Base-by-base conservation (phyloP, 2,797 vertebrate genomes). In the Paedocypris micromegethes region DNA sequence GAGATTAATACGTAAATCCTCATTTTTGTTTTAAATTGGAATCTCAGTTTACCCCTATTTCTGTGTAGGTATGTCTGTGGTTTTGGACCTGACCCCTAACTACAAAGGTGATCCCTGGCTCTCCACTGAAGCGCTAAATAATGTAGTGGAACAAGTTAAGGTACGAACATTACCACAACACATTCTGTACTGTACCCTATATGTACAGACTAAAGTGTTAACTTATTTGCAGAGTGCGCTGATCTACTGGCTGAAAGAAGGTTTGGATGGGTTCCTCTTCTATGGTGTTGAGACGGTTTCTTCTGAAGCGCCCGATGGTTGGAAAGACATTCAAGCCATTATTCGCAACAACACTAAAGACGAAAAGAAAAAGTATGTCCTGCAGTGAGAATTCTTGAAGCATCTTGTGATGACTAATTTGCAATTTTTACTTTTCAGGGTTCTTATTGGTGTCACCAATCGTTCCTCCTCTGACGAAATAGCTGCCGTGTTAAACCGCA, bases 21-120 rank as follows among this genome's bases (percentile, higher is more conserved):
- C 47, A 40, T 6, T 48, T 5, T 4, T 47, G 44, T 2, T 6
- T 37, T 62, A 37, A 9, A 53, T 5, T 52, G 9, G 23, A 23
- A 23, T 38, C 41, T n/a, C 9, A 4, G 6, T 64, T 42, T n/a
- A 7, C 8, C 49, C 52, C 3, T 64, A 23, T 23, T 23, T 23
- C 23, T 23, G 23, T 23, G 23, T 23, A 96, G 94, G 87, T 53
- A 86, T 94, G 41, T 83, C 52, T 7, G 83, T 96, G 59, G 79
- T 95, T 73, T 78, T 95, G 81, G 93, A 94, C 68, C 81, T 96
- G 69, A 95, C 91, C 9, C 94, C 93, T 2, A 94, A 93, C 82
- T 94, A 94, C 42, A 77, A 2, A 5, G 87, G 91, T 4, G 77
- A 81, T 52, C 77, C 83, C 0, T 95, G 93, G 93, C 95, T 92